Evolutionary conservation across 2,888 invertebrate species (phyloP).

Genomic region (Parasteatoda lunata): DNA sequence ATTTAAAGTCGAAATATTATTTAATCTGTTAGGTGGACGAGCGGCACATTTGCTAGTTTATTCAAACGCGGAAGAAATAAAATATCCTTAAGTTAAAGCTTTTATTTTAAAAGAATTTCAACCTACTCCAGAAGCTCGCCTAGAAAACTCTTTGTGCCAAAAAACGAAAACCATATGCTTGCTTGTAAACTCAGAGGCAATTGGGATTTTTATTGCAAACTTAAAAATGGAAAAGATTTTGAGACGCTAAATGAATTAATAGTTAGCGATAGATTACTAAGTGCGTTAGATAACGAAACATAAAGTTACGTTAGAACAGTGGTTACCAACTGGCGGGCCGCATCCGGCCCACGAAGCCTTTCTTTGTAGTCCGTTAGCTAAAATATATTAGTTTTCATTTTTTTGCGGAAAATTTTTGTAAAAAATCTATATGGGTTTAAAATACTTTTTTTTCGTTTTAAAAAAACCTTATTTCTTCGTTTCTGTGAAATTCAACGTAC

Average conservation of each 20-base stretch:
- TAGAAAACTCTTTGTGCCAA: neutral
- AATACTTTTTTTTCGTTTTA: no score
- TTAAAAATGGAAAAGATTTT: constrained; percentile 7
- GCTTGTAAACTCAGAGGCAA: neutral
- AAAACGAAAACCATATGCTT: constrained; percentile 9
- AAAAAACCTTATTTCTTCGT: no score
- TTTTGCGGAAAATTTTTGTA: no score
- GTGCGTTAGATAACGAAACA: neutral
- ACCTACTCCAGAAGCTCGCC: constrained; percentile 8
- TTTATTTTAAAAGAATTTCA: constrained; percentile 22
- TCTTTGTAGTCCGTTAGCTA: no score
- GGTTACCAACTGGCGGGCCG: no score
- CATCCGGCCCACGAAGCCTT: no score
- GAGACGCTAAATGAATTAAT: constrained; percentile 23
- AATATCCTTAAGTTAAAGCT: constrained; percentile 12
- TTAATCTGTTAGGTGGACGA: constrained; percentile 14
- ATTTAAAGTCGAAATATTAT: constrained; percentile 18
- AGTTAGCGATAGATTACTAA: neutral
- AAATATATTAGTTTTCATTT: no score
- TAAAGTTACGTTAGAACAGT: neutral
- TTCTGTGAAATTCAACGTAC: no score
- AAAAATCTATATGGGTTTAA: no score
- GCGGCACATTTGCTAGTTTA: neutral
- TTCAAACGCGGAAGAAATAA: neutral
- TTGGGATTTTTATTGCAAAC: constrained; percentile 10